A percentile compares a stretch with the other conserved stretches of the same genome.
Conservation (phyloP, 2,888 invertebrate species). For the Synergus japonicus region DNA sequence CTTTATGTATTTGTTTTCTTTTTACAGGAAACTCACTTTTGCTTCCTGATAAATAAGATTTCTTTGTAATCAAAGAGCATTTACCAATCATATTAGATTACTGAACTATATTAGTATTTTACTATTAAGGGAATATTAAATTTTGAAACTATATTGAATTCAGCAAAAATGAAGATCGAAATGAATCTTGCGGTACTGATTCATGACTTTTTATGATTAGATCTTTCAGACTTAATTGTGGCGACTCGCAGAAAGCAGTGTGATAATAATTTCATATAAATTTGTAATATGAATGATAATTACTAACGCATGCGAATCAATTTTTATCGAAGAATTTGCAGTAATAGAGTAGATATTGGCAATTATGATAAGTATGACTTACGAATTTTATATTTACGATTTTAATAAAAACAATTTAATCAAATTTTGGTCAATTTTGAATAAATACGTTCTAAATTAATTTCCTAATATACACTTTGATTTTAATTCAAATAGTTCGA, state of each 20-base stretch:
- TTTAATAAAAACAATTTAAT: conserved; percentile 41
- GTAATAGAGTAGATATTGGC: not conserved
- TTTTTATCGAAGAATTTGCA: not conserved
- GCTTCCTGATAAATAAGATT: not conserved
- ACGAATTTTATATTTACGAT: conserved; percentile 31
- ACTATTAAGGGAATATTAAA: not conserved
- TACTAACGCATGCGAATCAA: conserved; percentile 39
- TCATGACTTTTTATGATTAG: not conserved
- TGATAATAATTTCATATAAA: conserved; percentile 46
- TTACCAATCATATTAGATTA: conserved; percentile 26
- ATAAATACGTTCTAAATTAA: no score
- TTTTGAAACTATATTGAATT: not conserved
- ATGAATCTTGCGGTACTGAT: conserved; percentile 10
- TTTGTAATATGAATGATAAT: conserved; percentile 45
- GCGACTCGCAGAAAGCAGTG: not conserved
- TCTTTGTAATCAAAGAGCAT: conserved; percentile 26
- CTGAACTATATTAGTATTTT: conserved; percentile 14
- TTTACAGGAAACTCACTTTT: not conserved
- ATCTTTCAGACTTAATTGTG: conserved; percentile 5
- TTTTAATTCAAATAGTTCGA: no score
- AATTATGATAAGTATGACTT: not conserved
- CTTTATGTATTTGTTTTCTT: not conserved
- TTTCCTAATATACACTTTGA: no score
- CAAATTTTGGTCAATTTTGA: not conserved
- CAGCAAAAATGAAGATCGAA: not conserved